Conservation (phyloP, 2,888 invertebrate genomes). For the Euzetes globulus region DNA sequence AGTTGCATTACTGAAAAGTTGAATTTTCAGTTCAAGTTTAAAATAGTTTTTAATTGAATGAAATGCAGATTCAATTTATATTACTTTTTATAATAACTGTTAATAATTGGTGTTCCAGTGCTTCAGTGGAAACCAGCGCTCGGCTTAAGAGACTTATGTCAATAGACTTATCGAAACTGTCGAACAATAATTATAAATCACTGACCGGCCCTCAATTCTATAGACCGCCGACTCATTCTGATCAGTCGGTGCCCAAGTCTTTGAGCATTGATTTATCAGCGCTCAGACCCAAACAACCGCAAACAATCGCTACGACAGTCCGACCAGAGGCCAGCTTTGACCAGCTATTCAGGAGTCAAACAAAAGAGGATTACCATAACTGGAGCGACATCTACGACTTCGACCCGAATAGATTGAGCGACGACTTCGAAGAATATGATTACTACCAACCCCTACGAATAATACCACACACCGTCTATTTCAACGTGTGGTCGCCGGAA, state of each 20-base stretch:
- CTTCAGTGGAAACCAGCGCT: not conserved
- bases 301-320: not conserved
- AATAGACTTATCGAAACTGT: conserved; percentile 22
- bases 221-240: not conserved
- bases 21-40: not conserved
- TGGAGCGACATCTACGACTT: not conserved
- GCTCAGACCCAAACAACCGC: not conserved
- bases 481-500: conserved; percentile 17
- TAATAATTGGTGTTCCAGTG: conserved; percentile 1
- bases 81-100: not conserved
- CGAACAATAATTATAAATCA: not conserved
- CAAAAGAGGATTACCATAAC: not conserved
- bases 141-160: conserved; percentile 13
- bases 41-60: not conserved
- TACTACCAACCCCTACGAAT: not conserved
- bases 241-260: not conserved
- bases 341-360: not conserved
- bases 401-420: not conserved
- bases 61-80: conserved; percentile 10
- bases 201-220: not conserved
- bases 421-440: not conserved
- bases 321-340: not conserved
- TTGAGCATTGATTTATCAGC: conserved; percentile 24
- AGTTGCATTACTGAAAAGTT: not conserved
- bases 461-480: conserved; percentile 16